phyloP scores from a whole-genome alignment of 2,888 invertebrate species.

The Cybosia mesomella region DNA sequence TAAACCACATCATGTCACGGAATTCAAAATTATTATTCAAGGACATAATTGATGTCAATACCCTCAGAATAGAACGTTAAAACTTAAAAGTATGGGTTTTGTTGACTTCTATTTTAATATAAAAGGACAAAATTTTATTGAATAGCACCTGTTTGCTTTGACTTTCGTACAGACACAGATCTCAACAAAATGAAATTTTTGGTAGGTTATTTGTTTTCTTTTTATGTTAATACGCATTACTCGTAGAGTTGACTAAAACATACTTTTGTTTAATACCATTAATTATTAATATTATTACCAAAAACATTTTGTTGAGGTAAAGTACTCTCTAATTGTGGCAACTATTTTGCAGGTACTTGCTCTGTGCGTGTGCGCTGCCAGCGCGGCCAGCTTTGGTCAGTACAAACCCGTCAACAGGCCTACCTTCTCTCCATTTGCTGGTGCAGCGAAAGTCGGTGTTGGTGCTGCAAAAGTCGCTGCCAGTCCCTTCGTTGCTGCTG shows the following conservation, averaged over 20 bases:
- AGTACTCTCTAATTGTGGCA: neutral
- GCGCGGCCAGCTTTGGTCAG: constrained; percentile 50
- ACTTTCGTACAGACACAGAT: constrained; percentile 56
- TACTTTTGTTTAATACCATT: neutral
- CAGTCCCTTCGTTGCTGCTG: neutral
- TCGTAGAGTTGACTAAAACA: neutral
- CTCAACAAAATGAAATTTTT: constrained; percentile 69
- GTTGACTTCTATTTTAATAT: constrained; percentile 54
- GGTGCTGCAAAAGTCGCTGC: neutral
- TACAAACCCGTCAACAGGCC: constrained; percentile 20
- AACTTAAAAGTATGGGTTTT: constrained; percentile 48
- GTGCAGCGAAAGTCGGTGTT: neutral
- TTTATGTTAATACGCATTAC: neutral
- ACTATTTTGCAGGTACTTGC: constrained; percentile 54
- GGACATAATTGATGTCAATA: constrained; percentile 59
- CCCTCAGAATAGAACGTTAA: constrained; percentile 36
- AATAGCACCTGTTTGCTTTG: constrained; percentile 60
- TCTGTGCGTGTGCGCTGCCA: constrained; percentile 62
- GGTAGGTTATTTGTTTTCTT: constrained; percentile 52
- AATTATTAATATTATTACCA: neutral
- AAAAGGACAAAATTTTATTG: constrained; percentile 52
- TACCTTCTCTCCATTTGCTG: neutral
- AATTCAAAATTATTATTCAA: constrained; percentile 54
- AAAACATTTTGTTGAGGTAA: neutral
- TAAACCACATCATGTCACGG: constrained; percentile 35